Conservation (phyloP, 2,797 vertebrate species). For the Lepus townsendii region DNA sequence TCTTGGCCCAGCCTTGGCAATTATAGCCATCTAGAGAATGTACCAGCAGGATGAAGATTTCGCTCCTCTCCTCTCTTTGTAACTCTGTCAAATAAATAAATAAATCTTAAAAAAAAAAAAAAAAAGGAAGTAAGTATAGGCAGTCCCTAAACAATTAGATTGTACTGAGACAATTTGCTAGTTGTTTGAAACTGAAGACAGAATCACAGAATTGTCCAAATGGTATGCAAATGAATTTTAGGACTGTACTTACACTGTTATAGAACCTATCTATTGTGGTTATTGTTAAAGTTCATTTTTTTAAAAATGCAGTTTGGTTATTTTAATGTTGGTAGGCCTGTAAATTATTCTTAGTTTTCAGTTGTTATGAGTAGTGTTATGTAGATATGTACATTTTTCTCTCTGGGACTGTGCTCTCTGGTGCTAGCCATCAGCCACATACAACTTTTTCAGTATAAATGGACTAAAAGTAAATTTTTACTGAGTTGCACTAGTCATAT, state of each 20-base stretch:
- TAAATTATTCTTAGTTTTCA: neutral
- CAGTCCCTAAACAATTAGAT: neutral
- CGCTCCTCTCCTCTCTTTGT: too few species aligned
- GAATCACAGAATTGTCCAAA: constrained; percentile 11
- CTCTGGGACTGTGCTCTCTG: neutral
- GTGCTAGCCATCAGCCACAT: neutral
- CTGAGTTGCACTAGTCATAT: too few species aligned
- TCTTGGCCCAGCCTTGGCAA: too few species aligned
- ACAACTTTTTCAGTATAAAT: too few species aligned
- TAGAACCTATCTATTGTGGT: neutral
- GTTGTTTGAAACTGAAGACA: neutral
- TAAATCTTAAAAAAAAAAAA: too few species aligned
- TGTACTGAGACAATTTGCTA: constrained; percentile 17
- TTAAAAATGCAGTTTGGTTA: neutral
- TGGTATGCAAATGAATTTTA: constrained; percentile 2
- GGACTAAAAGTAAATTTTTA: too few species aligned
- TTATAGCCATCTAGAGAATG: too few species aligned
- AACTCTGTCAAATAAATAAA: too few species aligned
- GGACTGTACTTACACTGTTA: neutral
- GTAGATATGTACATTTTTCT: neutral
- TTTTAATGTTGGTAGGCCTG: neutral
- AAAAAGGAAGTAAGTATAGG: too few species aligned
- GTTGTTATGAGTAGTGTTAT: neutral
- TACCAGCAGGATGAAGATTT: too few species aligned
- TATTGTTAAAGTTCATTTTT: neutral